Evolutionary conservation across 2,797 vertebrate species (phyloP).

Genomic region (Artibeus jamaicensis): DNA sequence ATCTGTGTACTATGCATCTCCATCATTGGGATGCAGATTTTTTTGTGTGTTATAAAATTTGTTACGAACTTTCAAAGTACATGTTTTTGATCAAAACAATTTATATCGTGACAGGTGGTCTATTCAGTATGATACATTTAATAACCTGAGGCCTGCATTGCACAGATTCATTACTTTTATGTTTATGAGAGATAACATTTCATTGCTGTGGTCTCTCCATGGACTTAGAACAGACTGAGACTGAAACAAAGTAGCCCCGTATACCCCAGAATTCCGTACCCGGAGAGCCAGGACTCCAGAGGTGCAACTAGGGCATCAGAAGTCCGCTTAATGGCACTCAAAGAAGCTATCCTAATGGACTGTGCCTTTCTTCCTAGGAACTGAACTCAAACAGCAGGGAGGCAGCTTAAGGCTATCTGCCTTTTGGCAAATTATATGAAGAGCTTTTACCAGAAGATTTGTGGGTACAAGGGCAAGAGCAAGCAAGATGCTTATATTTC

Average conservation of each 20-base stretch:
- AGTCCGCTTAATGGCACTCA: background rate
- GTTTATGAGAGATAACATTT: slow-evolving; percentile 14
- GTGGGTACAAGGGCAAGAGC: background rate
- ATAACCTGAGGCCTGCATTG: background rate
- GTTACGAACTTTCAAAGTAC: background rate
- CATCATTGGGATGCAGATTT: background rate
- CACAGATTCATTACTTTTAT: slow-evolving; percentile 20
- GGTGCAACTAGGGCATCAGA: background rate
- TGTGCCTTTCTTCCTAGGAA: background rate
- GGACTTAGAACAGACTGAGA: slow-evolving; percentile 34
- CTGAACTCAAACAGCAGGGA: background rate
- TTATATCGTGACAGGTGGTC: slow-evolving; percentile 55
- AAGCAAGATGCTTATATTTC: background rate
- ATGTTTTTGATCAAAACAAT: slow-evolving; percentile 7
- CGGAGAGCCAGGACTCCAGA: background rate
- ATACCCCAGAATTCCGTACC: background rate
- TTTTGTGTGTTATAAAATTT: background rate
- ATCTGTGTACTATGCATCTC: background rate
- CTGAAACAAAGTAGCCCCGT: background rate
- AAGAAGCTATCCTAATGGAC: background rate
- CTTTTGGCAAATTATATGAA: slow-evolving; percentile 19
- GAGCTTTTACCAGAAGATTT: background rate
- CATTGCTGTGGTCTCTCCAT: background rate
- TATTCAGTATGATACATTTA: slow-evolving; percentile 12
- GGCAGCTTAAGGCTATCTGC: background rate